phyloP scores from a whole-genome alignment of 2,113 vertebrate genomes.

The Cinclus mexicanus region DNA sequence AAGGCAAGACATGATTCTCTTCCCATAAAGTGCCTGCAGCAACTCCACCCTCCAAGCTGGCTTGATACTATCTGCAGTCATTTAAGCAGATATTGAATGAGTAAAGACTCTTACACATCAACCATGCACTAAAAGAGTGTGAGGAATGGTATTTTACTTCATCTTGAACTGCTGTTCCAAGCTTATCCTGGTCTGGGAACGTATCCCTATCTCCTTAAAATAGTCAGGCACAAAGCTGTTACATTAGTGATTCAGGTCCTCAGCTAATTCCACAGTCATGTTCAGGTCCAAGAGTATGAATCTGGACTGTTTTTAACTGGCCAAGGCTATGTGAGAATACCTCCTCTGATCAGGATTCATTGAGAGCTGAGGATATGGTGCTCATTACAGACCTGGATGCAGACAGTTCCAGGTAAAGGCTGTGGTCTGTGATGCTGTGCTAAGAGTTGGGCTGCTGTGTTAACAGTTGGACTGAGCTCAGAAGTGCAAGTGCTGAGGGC shows the following conservation, averaged over 20 bases:
- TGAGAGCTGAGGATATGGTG: background rate
- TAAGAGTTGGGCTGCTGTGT: fast-evolving
- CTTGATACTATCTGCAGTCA: slow-evolving; percentile 21
- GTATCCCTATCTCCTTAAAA: background rate
- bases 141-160: background rate
- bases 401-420: background rate
- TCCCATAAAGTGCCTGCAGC: background rate
- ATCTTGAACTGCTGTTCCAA: background rate
- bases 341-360: background rate
- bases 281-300: background rate
- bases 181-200: background rate
- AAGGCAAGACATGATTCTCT: background rate
- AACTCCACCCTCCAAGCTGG: background rate
- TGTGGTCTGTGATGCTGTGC: background rate
- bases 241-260: background rate
- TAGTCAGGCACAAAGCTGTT: background rate
- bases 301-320: background rate
- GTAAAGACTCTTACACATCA: background rate
- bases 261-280: background rate
- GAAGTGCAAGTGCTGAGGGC: background rate
- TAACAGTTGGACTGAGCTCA: background rate
- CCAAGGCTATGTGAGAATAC: background rate
- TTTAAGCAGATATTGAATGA: background rate
- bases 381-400: background rate
- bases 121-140: background rate